Conservation (phyloP, 1,140 invertebrate genomes). For the Rhopalosiphum maidis region DNA sequence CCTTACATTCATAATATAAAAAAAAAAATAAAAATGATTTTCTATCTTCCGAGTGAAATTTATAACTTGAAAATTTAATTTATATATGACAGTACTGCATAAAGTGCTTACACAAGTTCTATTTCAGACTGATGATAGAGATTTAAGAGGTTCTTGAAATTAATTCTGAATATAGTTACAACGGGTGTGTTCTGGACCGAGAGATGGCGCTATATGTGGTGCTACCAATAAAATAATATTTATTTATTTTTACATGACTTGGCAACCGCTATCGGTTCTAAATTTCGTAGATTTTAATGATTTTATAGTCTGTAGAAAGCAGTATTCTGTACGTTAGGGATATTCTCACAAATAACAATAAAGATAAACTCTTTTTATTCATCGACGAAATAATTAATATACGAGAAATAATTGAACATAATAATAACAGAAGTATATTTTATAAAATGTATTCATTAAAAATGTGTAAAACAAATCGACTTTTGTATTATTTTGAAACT, state of each 20-base stretch:
- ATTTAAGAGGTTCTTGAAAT: not conserved
- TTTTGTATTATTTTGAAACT: not conserved
- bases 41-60: too few relatives aligned
- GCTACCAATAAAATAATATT: not conserved
- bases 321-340: not conserved
- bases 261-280: too few relatives aligned
- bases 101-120: not conserved
- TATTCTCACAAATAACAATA: not conserved
- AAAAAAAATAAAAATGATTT: not conserved
- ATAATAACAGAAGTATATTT: not conserved
- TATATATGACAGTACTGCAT: not conserved
- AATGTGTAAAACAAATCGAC: not conserved
- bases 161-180: not conserved
- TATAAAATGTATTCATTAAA: too few relatives aligned
- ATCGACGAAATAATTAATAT: not conserved
- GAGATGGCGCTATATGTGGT: not conserved
- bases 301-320: not conserved
- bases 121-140: not conserved
- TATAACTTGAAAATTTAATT: not conserved
- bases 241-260: too few relatives aligned
- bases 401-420: not conserved
- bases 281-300: too few relatives aligned
- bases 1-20: not conserved
- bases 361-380: not conserved
- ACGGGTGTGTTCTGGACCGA: not conserved